Evolutionary conservation across 2,888 invertebrate species (phyloP), one percentile per base, ranked within the genome.

Genomic region (Carcina quercana): DNA sequence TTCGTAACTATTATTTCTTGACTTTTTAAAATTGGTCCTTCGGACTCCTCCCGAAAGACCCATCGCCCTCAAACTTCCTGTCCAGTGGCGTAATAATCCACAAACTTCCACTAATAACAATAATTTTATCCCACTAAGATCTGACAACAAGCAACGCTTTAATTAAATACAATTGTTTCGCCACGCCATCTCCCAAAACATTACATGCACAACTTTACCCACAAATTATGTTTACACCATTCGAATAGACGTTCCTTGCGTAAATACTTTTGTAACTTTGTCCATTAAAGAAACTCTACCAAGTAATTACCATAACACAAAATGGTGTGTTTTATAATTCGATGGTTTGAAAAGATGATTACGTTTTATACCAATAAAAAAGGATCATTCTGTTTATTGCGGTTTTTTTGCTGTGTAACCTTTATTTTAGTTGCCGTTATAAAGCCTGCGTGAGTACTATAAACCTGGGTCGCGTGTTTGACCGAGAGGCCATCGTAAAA

Each of bases 171-270:
- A 55, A 52, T 53, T 47, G 58, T 72, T 71, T 60, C 52, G 51
- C 56, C 53, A 59, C 66, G 59, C 52, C 61, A 63, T 62, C 62
- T 55, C 65, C 50, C 63, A 53, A 61, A 66, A 68, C 72, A 70
- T 73, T 70, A 74, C 63, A 67, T 63, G 59, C 53, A 51, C 48
- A 78, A 79, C 66, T 78, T 78, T 60, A 53, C 56, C 71, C 69
- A 75, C 76, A 79, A 79, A 76, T 78, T 72, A 74, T 66, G 67
- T 79, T 74, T 76, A 71, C 75, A 72, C 71, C 71, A 72, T 73
- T 75, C 66, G 67, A 70, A 76, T 78, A 72, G 68, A 68, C 68
- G 63, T 63, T 65, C 54, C 60, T n/a, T 70, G 68, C 62, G 64
- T 68, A 69, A 71, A 75, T 74, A 74, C 72, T 75, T 74, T 65